These are phyloP conservation scores for Tiliqua scincoides DNA, from an alignment of 2,113 vertebrate genomes.

Conservation along the genomic window DNA sequence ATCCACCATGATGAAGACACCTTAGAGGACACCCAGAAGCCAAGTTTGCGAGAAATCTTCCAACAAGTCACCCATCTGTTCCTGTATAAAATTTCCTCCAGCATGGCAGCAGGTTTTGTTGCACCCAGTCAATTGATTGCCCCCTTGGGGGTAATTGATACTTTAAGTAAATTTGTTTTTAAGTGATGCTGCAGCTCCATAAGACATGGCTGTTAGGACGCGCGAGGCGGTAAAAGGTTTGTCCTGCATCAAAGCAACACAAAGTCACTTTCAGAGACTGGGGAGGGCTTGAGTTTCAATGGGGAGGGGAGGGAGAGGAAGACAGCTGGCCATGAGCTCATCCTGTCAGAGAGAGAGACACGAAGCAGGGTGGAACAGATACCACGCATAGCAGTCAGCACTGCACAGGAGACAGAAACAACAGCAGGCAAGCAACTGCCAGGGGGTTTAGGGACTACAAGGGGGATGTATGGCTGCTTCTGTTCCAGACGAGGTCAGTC, in stretches of 20 bases:
- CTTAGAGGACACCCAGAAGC: neutral
- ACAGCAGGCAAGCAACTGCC: neutral
- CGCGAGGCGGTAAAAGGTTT: slow-evolving; percentile 7
- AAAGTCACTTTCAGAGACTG: slow-evolving; percentile 22
- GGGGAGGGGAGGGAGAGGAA: neutral
- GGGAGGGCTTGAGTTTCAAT: neutral
- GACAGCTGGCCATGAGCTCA: neutral
- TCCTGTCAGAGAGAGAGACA: neutral
- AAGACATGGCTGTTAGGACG: slow-evolving; percentile 21
- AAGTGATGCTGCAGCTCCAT: slow-evolving; percentile 40
- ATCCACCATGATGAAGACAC: neutral
- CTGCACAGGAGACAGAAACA: neutral
- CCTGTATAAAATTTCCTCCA: neutral
- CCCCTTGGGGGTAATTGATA: slow-evolving; percentile 74
- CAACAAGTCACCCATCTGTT: neutral
- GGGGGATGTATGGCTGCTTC: neutral
- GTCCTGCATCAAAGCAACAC: neutral
- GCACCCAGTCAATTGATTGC: neutral
- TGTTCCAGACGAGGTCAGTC: neutral
- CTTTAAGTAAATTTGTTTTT: slow-evolving; percentile 74
- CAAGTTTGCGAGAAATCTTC: neutral
- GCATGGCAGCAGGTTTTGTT: neutral
- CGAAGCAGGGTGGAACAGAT: neutral
- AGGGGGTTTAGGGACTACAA: neutral
- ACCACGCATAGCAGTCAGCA: neutral